Base-by-base conservation (phyloP, 1,140 invertebrate species). In the Archivesica marissinica region DNA sequence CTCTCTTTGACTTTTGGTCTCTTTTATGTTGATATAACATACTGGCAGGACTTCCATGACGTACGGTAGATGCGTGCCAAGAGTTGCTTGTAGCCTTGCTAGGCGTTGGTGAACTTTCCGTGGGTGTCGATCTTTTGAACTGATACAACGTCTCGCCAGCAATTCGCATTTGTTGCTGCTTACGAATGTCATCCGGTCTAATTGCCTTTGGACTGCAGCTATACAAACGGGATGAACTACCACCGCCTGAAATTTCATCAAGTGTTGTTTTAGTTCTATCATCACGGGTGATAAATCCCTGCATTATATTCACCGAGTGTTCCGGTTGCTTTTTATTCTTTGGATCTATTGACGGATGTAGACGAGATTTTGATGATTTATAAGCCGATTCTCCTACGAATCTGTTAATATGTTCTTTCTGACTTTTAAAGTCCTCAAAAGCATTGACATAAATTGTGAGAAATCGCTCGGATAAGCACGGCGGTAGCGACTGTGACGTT, bases 241-340 rank as follows among this genome's bases (percentile, higher is more conserved):
- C 88, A n/a, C 66, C 79, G 20, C 84, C 66, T 23, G 87, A 81
- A 39, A 89, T 89, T 74, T 89, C 88, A 41, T 80, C 70, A 15
- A 89, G 39, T 1, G 88, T 89, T 35, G 88, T 84, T 75, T 88
- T 89, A 20, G 77, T 82, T 30, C 88, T 56, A 30, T 89, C 88
- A 28, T 83, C 83, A 41, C 88, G 44, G 0, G 88, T 86, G 25
- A 89, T 86, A 81, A 88, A 89, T 3, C 88, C 88, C 35, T 85
- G 88, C 25, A 89, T 87, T 6, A 89, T 68, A 81, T 85, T 88
- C 11, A 88, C 83, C 20, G 87, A 81, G 80, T 89, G 87, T 81
- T 88, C 87, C 25, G 70, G 39, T 56, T 87, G 78, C 59, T 88
- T 89, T 30, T 59, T 83, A 2, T 81, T 75, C 20, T 85, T 88